Evolutionary conservation across 2,888 invertebrate species (phyloP).

Genomic region (Amblyjoppa fuscipennis): DNA sequence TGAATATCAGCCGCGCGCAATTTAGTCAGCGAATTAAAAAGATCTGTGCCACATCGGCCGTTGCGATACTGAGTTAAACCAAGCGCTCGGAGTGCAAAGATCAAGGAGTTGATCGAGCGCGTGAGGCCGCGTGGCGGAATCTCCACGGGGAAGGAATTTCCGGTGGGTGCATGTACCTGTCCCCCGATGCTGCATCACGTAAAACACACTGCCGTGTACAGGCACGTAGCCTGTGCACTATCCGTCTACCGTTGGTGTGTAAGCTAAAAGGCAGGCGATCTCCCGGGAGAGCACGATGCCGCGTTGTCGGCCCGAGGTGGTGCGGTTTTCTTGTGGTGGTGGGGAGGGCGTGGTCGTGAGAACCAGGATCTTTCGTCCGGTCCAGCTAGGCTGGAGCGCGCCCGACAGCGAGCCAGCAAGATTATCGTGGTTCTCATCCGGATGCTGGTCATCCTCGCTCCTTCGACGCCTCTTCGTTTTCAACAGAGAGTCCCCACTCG

Average conservation of each 20-base stretch:
- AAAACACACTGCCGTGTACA: constrained; percentile 51
- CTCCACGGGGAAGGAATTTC: constrained; percentile 62
- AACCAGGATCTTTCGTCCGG: constrained; percentile 82
- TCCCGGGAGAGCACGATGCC: constrained; percentile 34
- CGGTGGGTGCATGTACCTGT: constrained; percentile 68
- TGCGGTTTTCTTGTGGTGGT: constrained; percentile 62
- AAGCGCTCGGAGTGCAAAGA: constrained; percentile 49
- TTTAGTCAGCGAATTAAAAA: background rate
- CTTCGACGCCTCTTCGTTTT: constrained; percentile 47
- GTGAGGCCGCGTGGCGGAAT: constrained; percentile 35
- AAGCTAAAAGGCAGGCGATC: constrained; percentile 29
- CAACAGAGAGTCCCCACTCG: constrained; percentile 27
- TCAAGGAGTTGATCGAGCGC: constrained; percentile 61
- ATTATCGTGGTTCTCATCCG: constrained; percentile 78
- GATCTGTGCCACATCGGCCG: background rate
- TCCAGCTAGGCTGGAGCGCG: constrained; percentile 74
- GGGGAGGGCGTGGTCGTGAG: constrained; percentile 82
- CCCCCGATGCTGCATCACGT: constrained; percentile 62
- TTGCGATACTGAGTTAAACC: constrained; percentile 1
- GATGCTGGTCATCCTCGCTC: constrained; percentile 43
- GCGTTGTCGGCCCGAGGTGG: constrained; percentile 35
- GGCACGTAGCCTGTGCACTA: constrained; percentile 39
- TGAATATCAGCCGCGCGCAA: background rate
- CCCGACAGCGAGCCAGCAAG: constrained; percentile 45
- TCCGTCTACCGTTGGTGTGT: constrained; percentile 60